Evolutionary conservation across 2,888 invertebrate genomes (phyloP).

Genomic region (Alentia gelatinosa): DNA sequence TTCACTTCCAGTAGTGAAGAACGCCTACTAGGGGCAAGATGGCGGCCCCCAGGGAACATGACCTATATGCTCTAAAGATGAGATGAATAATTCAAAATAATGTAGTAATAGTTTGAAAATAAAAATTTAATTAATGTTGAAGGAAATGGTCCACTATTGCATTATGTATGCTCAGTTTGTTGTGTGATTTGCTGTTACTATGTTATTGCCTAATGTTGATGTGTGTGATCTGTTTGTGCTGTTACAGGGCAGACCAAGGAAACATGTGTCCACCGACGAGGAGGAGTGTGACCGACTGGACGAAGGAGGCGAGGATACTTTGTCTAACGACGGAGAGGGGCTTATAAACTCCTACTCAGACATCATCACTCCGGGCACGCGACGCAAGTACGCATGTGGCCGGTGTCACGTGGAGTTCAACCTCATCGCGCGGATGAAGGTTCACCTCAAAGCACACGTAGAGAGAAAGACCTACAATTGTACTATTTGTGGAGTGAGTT

Average conservation of each 20-base stretch:
- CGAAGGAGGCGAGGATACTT: not conserved
- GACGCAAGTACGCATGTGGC: conserved; percentile 6
- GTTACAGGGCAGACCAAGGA: conserved; percentile 25
- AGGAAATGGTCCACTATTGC: too few relatives aligned
- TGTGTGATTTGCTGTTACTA: too few relatives aligned
- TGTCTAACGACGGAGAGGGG: not conserved
- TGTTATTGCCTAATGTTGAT: too few relatives aligned
- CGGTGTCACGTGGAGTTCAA: conserved; percentile 28
- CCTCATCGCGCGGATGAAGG: conserved; percentile 35
- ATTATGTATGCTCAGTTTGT: too few relatives aligned
- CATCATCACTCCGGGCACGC: not conserved
- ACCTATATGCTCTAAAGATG: too few relatives aligned
- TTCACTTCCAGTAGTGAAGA: too few relatives aligned
- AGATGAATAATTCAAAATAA: too few relatives aligned
- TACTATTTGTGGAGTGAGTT: not conserved
- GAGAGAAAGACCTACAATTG: conserved; percentile 26
- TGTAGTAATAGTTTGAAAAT: too few relatives aligned
- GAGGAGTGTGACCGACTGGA: not conserved
- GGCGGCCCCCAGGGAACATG: too few relatives aligned
- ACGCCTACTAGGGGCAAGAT: too few relatives aligned
- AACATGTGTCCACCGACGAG: conserved; percentile 14
- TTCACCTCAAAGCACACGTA: not conserved
- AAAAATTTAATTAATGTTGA: too few relatives aligned
- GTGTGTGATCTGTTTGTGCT: not conserved
- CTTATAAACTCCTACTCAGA: not conserved